These are phyloP conservation scores for Micrastur ruficollis DNA, from an alignment of 2,797 vertebrate genomes.

Conservation along the genomic window DNA sequence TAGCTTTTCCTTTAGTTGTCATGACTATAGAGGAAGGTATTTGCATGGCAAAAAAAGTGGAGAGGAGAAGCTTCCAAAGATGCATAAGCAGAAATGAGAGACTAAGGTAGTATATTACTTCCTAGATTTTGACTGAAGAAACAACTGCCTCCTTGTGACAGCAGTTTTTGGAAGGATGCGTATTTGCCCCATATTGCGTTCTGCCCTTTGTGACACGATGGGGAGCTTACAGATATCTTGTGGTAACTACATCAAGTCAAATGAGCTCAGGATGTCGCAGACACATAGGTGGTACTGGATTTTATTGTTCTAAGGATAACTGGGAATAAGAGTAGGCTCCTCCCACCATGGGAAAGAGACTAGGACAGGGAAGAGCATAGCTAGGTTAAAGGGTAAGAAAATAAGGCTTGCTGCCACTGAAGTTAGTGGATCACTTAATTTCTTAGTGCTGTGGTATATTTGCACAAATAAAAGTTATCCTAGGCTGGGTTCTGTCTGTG, in stretches of 20 bases:
- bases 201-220: not conserved
- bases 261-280: not conserved
- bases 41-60: not conserved
- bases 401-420: not conserved
- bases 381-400: not conserved
- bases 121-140: not conserved
- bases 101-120: not conserved
- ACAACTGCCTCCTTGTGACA: not conserved
- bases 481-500: not conserved
- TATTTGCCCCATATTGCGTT: not conserved
- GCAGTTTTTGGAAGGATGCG: not conserved
- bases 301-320: not conserved
- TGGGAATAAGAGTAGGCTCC: not conserved
- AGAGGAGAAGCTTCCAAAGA: not conserved
- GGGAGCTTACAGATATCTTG: not conserved
- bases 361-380: not conserved
- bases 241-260: not conserved
- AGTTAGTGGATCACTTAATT: not conserved
- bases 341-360: not conserved
- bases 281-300: not conserved
- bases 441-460: not conserved
- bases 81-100: not conserved
- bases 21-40: not conserved
- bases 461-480: not conserved
- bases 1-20: not conserved